A percentile compares a stretch with the other conserved stretches of the same genome.
Conservation (phyloP, 2,888 invertebrate species). For the Chouioia cunea region DNA sequence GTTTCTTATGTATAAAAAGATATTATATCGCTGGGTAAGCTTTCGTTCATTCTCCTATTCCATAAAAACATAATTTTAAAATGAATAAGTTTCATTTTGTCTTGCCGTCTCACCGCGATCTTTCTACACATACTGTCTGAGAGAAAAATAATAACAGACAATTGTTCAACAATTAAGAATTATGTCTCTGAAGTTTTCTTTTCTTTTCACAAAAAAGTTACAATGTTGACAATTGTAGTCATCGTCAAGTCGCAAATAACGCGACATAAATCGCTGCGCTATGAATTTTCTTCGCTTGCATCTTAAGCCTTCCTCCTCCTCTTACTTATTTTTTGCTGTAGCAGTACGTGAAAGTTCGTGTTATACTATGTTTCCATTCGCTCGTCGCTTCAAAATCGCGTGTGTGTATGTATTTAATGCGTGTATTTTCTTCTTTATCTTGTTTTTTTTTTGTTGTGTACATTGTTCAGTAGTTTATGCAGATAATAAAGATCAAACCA, state of each 20-base stretch:
- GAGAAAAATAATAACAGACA: slow-evolving; percentile 55
- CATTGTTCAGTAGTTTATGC: slow-evolving; percentile 54
- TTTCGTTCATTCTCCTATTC: slow-evolving; percentile 23
- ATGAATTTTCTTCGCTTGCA: background rate
- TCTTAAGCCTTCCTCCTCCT: background rate
- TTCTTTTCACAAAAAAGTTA: slow-evolving; percentile 50
- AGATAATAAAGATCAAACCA: slow-evolving; percentile 53
- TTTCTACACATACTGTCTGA: slow-evolving; percentile 46
- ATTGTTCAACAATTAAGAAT: slow-evolving; percentile 57
- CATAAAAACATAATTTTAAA: slow-evolving; percentile 40
- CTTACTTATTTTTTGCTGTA: slow-evolving; percentile 31
- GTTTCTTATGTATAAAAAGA: slow-evolving; percentile 48
- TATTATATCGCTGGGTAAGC: slow-evolving; percentile 42
- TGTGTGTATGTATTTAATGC: slow-evolving; percentile 21
- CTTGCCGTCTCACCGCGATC: slow-evolving; percentile 29
- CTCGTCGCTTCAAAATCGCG: slow-evolving; percentile 30
- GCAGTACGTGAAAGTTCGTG: slow-evolving; percentile 9
- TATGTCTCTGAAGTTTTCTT: slow-evolving; percentile 48
- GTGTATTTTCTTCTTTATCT: slow-evolving; percentile 23
- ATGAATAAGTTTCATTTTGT: slow-evolving; percentile 35
- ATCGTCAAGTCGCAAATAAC: slow-evolving; percentile 46
- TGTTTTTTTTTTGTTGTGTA: slow-evolving; percentile 52
- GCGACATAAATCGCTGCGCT: slow-evolving; percentile 13
- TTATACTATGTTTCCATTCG: slow-evolving; percentile 13
- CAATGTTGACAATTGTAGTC: slow-evolving; percentile 57